Conservation (phyloP, 2,888 invertebrate species). For the Enoplolaimus lenunculus region DNA sequence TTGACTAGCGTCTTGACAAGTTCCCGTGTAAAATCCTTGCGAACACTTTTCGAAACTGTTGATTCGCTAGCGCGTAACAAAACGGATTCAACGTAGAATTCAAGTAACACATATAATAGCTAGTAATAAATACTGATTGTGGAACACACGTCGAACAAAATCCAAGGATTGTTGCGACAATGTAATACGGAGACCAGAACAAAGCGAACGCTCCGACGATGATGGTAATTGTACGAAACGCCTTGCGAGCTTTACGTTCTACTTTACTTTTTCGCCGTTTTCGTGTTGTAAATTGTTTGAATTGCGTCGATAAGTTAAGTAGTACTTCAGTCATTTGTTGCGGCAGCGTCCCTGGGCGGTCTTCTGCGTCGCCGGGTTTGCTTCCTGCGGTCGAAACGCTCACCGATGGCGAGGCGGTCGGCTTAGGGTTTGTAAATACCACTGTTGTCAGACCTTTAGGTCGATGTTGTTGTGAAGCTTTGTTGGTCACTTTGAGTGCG, state of each 20-base stretch:
- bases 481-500: no score
- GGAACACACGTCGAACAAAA: slow-evolving; percentile 39
- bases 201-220: slow-evolving; percentile 40
- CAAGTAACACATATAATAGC: slow-evolving; percentile 40
- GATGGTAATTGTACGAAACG: slow-evolving; percentile 39
- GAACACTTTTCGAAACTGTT: slow-evolving; percentile 37
- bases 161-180: slow-evolving; percentile 39
- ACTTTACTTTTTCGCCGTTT: slow-evolving; percentile 29
- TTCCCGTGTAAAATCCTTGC: slow-evolving; percentile 20
- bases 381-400: no score
- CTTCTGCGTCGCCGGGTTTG: no score
- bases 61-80: slow-evolving; percentile 39
- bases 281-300: background rate
- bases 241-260: slow-evolving; percentile 38
- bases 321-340: no score
- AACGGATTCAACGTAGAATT: slow-evolving; percentile 37
- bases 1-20: no score
- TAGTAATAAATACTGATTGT: slow-evolving; percentile 34
- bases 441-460: no score
- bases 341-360: no score
- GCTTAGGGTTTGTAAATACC: no score
- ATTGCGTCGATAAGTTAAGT: no score
- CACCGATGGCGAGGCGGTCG: no score
- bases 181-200: slow-evolving; percentile 40
- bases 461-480: no score